A percentile compares a stretch with the other conserved stretches of the same genome.
Evolutionary conservation across 2,113 vertebrate genomes (phyloP).

Genomic region (Axis porcinus): DNA sequence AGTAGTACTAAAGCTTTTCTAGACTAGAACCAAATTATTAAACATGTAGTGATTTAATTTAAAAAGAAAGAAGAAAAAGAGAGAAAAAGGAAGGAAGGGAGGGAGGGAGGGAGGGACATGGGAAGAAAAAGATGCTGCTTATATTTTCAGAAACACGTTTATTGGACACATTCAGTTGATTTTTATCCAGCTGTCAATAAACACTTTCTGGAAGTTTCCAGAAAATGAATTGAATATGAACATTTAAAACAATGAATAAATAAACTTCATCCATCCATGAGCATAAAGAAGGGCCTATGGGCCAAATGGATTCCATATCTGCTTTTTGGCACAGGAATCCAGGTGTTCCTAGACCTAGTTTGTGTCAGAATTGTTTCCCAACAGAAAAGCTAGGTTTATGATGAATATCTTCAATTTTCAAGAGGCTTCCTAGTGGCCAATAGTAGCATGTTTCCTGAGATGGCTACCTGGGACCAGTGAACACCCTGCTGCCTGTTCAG

Average conservation of each 20-base stretch:
- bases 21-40: background rate
- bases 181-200: conserved; percentile 14
- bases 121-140: background rate
- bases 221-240: background rate
- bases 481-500: background rate
- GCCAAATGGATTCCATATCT: background rate
- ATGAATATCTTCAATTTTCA: background rate
- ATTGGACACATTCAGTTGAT: background rate
- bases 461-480: background rate
- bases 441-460: background rate
- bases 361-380: background rate
- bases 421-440: background rate
- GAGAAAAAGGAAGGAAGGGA: background rate
- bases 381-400: background rate
- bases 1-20: background rate
- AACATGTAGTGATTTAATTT: background rate
- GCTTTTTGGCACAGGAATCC: background rate
- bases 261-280: background rate
- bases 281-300: background rate
- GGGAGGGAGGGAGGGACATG: background rate
- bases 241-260: background rate
- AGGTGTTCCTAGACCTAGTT: background rate
- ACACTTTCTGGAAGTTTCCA: background rate
- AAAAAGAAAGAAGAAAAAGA: background rate
- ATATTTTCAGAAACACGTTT: conserved; percentile 32